Evolutionary conservation across 1,140 invertebrate genomes (phyloP).

Genomic region (Lepeophtheirus salmonis): DNA sequence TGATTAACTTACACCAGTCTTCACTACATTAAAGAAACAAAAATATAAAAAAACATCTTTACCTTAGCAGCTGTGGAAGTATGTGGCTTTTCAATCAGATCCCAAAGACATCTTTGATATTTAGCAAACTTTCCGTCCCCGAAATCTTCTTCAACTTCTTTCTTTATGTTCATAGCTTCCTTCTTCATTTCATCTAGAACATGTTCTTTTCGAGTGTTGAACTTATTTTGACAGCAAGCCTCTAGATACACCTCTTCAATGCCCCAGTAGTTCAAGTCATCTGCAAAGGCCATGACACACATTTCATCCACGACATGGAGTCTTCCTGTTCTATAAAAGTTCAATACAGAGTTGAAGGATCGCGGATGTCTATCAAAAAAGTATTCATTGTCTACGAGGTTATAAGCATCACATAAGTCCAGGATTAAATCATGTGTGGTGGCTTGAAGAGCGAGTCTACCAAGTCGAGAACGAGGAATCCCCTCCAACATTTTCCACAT

Average conservation of each 20-base stretch:
- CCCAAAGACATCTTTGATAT: constrained; percentile 34
- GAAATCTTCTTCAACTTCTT: constrained; percentile 33
- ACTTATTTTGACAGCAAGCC: constrained; percentile 37
- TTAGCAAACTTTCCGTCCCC: constrained; percentile 28
- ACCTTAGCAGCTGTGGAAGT: constrained; percentile 34
- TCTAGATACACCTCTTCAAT: constrained; percentile 36
- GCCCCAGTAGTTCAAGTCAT: constrained; percentile 34
- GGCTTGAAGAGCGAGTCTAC: constrained; percentile 20
- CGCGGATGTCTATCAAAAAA: constrained; percentile 30
- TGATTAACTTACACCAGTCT: too few relatives aligned
- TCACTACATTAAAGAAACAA: too few relatives aligned
- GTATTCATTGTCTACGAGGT: constrained; percentile 28
- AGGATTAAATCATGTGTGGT: constrained; percentile 28
- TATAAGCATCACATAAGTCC: constrained; percentile 31
- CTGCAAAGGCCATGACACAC: constrained; percentile 26
- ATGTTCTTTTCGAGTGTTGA: constrained; percentile 35
- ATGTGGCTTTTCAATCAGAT: constrained; percentile 35
- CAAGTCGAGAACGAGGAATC: constrained; percentile 17
- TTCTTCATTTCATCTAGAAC: constrained; percentile 37
- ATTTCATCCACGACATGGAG: constrained; percentile 21
- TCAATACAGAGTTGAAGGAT: constrained; percentile 28
- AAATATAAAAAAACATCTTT: constrained; percentile 23
- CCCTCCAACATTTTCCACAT: constrained; percentile 20
- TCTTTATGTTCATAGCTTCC: constrained; percentile 32
- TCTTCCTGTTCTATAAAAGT: constrained; percentile 30